A percentile compares a stretch with the other conserved stretches of the same genome.
These are phyloP conservation scores for Amblyornis subalaris DNA, from an alignment of 2,113 vertebrate species.

Conservation along the genomic window DNA sequence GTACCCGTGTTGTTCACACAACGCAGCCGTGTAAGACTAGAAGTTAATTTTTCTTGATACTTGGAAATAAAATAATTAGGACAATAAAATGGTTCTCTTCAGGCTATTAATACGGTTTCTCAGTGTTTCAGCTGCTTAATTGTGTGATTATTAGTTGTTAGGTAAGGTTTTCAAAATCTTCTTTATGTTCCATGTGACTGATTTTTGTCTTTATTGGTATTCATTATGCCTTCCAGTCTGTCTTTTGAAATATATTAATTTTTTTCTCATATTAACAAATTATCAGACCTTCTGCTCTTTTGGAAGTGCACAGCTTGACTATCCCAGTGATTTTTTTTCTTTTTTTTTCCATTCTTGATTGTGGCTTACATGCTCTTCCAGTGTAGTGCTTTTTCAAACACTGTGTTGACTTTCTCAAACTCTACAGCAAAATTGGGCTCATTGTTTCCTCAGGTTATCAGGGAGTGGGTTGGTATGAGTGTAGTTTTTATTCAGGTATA, in stretches of 20 bases:
- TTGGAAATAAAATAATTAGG: background rate
- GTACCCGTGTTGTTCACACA: background rate
- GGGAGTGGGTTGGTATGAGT: accelerated
- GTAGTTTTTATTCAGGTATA: background rate
- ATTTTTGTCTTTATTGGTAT: background rate
- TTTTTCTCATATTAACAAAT: background rate
- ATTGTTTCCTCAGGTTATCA: background rate
- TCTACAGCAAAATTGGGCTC: background rate
- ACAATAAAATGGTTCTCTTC: background rate
- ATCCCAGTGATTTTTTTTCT: background rate
- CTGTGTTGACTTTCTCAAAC: background rate
- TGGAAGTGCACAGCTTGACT: background rate
- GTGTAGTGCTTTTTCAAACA: background rate
- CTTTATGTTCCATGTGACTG: background rate
- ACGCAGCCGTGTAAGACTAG: accelerated
- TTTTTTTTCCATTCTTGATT: background rate
- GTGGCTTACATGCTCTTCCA: background rate
- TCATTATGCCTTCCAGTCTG: background rate
- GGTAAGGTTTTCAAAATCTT: background rate
- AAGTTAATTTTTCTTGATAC: background rate
- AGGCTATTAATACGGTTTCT: background rate
- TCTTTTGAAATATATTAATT: background rate
- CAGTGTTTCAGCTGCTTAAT: background rate
- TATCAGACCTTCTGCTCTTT: background rate
- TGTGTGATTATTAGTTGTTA: background rate